Conservation (phyloP, 2,888 invertebrate species). For the Caenorhabditis sulstoni region DNA sequence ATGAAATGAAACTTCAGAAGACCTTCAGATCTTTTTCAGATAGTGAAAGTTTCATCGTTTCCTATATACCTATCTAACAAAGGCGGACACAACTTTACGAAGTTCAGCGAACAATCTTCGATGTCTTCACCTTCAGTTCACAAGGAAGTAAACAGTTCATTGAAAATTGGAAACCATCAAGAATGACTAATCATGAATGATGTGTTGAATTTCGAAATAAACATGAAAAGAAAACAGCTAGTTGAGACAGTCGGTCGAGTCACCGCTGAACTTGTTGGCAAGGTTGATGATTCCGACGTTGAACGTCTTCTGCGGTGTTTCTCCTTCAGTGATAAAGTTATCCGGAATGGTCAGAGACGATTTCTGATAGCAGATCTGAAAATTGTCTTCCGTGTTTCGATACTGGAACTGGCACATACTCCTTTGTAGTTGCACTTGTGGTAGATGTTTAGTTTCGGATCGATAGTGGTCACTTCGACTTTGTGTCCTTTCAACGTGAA, state of each 20-base stretch:
- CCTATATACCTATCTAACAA: not conserved
- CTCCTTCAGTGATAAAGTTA: conserved; percentile 72
- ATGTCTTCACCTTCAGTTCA: conserved; percentile 17
- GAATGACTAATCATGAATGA: conserved; percentile 13
- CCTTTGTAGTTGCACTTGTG: conserved; percentile 65
- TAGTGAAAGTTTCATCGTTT: conserved; percentile 3
- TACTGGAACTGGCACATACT: conserved; percentile 33
- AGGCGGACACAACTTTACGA: not conserved
- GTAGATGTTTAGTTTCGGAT: conserved; percentile 65
- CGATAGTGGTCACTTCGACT: conserved; percentile 63
- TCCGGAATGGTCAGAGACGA: conserved; percentile 75
- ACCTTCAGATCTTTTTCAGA: not conserved
- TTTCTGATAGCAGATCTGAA: conserved; percentile 72
- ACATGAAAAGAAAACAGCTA: conserved; percentile 31
- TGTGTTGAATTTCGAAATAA: conserved; percentile 11
- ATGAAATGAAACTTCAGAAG: conserved; percentile 7
- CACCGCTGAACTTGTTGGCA: conserved; percentile 74
- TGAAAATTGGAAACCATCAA: not conserved
- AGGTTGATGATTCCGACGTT: conserved; percentile 75
- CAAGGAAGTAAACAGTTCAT: conserved; percentile 28
- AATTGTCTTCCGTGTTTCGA: no score
- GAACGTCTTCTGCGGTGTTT: conserved; percentile 72
- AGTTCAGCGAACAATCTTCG: conserved; percentile 29
- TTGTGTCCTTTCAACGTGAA: conserved; percentile 70
- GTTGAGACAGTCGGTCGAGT: conserved; percentile 75